A percentile compares a stretch with the other conserved stretches of the same genome.
phyloP scores from a whole-genome alignment of 2,888 invertebrate genomes.

The Mellilla xanthometata region DNA sequence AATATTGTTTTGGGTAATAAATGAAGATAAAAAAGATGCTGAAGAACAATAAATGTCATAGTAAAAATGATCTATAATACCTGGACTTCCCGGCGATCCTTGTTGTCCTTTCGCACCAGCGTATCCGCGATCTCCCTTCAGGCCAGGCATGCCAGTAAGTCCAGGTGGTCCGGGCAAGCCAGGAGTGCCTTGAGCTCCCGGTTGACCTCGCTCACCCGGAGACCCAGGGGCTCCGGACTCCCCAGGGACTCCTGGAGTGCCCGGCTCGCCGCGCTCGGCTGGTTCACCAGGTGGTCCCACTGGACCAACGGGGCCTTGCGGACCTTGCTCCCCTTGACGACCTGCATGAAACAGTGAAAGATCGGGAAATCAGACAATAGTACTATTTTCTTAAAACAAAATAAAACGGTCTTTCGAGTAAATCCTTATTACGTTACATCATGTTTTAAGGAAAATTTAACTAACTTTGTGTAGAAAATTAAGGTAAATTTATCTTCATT shows the following conservation, averaged over 20 bases:
- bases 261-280: constrained; percentile 90
- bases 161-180: constrained; percentile 88
- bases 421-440: too few relatives aligned
- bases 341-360: constrained; percentile 68
- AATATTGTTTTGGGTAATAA: too few relatives aligned
- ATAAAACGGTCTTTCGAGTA: too few relatives aligned
- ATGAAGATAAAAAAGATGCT: too few relatives aligned
- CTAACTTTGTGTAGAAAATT: too few relatives aligned
- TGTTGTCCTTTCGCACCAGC: constrained; percentile 88
- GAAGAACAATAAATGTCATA: too few relatives aligned
- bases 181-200: constrained; percentile 87
- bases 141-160: constrained; percentile 85
- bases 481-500: too few relatives aligned
- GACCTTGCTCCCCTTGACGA: constrained; percentile 89
- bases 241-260: constrained; percentile 87
- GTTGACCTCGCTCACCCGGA: constrained; percentile 88
- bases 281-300: constrained; percentile 91
- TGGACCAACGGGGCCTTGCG: constrained; percentile 88
- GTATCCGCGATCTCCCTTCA: constrained; percentile 89
- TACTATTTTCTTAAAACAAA: too few relatives aligned
- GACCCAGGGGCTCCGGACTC: constrained; percentile 88
- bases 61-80: too few relatives aligned
- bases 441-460: too few relatives aligned
- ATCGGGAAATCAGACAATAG: too few relatives aligned
- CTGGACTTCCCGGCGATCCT: constrained; percentile 84